Evolutionary conservation across 1,140 invertebrate genomes (phyloP).

Genomic region (Penaeus japonicus): DNA sequence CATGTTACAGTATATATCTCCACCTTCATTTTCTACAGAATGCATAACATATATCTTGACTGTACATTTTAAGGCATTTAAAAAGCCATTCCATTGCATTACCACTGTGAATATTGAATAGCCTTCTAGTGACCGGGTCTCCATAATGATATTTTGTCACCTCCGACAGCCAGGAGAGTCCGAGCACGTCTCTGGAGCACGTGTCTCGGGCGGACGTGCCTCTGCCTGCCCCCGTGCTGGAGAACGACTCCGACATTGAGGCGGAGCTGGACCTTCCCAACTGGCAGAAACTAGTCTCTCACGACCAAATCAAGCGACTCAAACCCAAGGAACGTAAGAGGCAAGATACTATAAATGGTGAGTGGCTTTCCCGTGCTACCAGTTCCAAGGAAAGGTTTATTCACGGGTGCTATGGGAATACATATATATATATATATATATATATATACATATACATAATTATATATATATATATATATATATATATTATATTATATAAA

Average conservation of each 20-base stretch:
- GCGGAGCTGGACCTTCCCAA: conserved; percentile 80
- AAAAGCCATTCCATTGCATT: too few species aligned
- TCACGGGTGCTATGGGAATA: too few species aligned
- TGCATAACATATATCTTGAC: too few species aligned
- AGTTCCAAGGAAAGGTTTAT: background rate
- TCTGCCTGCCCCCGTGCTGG: conserved; percentile 43
- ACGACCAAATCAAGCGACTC: conserved; percentile 77
- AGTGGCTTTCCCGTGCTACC: conserved; percentile 19
- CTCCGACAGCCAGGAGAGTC: conserved; percentile 70
- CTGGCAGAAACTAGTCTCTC: conserved; percentile 83
- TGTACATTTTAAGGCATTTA: too few species aligned
- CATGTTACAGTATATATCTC: too few species aligned
- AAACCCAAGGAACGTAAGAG: conserved; percentile 85
- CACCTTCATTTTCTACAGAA: too few species aligned
- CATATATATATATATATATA: too few species aligned
- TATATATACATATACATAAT: too few species aligned
- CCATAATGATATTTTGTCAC: conserved; percentile 29
- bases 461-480: too few species aligned
- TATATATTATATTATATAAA: too few species aligned
- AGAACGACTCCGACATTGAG: conserved; percentile 79
- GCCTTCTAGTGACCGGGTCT: too few species aligned
- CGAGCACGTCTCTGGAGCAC: conserved; percentile 69
- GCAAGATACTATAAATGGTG: conserved; percentile 97
- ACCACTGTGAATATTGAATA: too few species aligned
- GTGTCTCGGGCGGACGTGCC: conserved; percentile 62